Evolutionary conservation across 2,888 invertebrate species (phyloP), one percentile per base, ranked within the genome.

Genomic region (Seladonia tumulorum): DNA sequence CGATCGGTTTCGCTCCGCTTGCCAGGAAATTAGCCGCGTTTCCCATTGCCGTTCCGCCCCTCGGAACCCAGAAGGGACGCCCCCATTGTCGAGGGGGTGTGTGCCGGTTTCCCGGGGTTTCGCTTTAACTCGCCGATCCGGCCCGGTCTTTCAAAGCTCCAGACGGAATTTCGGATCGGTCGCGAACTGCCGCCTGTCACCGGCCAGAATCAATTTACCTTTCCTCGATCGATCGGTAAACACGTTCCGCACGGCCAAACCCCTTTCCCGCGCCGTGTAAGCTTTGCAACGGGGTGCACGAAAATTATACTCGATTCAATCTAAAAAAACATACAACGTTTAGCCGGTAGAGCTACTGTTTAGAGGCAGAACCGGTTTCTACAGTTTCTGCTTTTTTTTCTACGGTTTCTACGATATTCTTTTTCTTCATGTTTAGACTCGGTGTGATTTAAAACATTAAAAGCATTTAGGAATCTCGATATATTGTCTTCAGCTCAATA

Each of bases 1-100:
- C 85, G 79, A 85, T 84, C 85, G 79, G 85, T 84, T 84, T 85
- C 85, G 79, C 85, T 39, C 45, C 75, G 79, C 85, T 79, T 63
- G 70, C 79, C 85, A 84, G 85, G 71, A 85, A 85, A 85, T 85
- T 84, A 84, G 79, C 71, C 72, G 71, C 79, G 75, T 75, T 84
- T 85, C 85, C 71, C 79, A 75, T 84, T 42, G 83, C 63, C 60
- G 70, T 77, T 73, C 68, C 73, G 22, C 47, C 49, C 49, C 10
- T 14, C 25, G 60, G 60, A 25, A 22, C 63, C 63, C 75, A 75
- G 84, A 71, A 79, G 29, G 85, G 39, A 84, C 45, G 71, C 53
- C 84, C 79, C 84, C 79, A 75, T 79, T 79, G 79, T 79, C 75
- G 70, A 14, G 25, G 78, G 66, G n/a, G n/a, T n/a, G n/a, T 35